A percentile compares a stretch with the other conserved stretches of the same genome.
Evolutionary conservation across 2,797 vertebrate species (phyloP).

Genomic region (Sparus aurata): DNA sequence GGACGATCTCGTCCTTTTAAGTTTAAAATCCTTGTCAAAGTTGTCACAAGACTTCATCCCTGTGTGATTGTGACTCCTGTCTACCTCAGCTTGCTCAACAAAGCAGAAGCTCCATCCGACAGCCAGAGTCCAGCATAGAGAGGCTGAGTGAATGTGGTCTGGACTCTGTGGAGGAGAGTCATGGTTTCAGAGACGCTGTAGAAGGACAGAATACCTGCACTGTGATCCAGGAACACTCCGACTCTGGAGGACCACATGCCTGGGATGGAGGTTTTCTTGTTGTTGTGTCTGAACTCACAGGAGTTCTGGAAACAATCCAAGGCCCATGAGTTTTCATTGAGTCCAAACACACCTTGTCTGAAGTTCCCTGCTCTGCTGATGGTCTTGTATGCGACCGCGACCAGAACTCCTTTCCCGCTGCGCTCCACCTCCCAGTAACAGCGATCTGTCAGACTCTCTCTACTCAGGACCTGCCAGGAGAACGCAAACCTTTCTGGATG

Average conservation of each 20-base stretch:
- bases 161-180: constrained; percentile 34
- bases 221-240: too few relatives aligned
- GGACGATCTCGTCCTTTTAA: too few relatives aligned
- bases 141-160: constrained; percentile 40
- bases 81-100: constrained; percentile 23
- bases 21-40: too few relatives aligned
- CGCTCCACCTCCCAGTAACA: constrained; percentile 52
- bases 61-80: not conserved
- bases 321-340: constrained; percentile 34
- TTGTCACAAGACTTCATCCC: not conserved
- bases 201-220: too few relatives aligned
- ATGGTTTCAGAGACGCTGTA: too few relatives aligned
- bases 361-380: constrained; percentile 16
- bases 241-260: constrained; percentile 24
- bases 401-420: constrained; percentile 4
- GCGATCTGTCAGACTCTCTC: constrained; percentile 26
- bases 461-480: constrained; percentile 54
- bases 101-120: constrained; percentile 24
- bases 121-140: constrained; percentile 52
- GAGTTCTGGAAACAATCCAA: constrained; percentile 37
- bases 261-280: not conserved
- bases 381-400: constrained; percentile 20
- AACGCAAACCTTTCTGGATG: constrained; percentile 30
- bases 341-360: constrained; percentile 34
- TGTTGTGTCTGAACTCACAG: constrained; percentile 28